Base-by-base conservation (phyloP, 1,140 invertebrate species). In the Trinorchestia longiramus region DNA sequence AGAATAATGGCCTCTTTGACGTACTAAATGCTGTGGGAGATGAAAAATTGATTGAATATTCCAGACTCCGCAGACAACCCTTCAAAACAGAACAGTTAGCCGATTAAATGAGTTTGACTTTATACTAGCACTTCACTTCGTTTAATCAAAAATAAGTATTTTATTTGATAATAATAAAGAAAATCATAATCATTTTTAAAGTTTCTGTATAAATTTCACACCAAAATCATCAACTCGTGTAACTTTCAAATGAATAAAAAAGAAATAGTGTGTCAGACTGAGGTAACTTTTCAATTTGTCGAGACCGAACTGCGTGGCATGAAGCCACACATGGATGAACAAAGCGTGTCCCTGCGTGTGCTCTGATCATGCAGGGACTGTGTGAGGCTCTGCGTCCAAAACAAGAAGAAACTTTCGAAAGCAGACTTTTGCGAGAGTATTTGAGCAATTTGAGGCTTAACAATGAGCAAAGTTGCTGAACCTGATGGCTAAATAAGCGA, bases 41-140 rank as follows among this genome's bases (percentile, higher is more conserved):
- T 90, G n/a, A 90, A 90, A 90, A 41, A 42, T 90, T 90, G 88
- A 90, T 90, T 36, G 43, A 90, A 90, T 43, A 19, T 90, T 90
- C 62, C 88, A 43, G 88, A 42, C 41, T 90, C 88, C 41, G 41
- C 8, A 41, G 43, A 42, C 88, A 11, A 15, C 88, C 4, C 62
- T 77, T 1, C 28, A 36, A 77, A 77, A 77, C 62, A 77, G 15
- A 36, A 77, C 62, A 19, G 62, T 77, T 77, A 11, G 3, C 11
- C 3, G 62, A 23, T 15, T 3, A 77, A 3, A 77, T 23, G 11
- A 3, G 11, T 77, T 77, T 3, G 28, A 28, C 28, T 77, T 77
- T 11, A 36, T 28, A 28, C 47, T 77, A 77, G n/a, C 1, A 36
- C 11, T 15, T 36, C 36, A 77, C 62, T 36, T 77, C 36, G 62